Base-by-base conservation (phyloP, 2,888 invertebrate species). In the Strigamia maritima region DNA sequence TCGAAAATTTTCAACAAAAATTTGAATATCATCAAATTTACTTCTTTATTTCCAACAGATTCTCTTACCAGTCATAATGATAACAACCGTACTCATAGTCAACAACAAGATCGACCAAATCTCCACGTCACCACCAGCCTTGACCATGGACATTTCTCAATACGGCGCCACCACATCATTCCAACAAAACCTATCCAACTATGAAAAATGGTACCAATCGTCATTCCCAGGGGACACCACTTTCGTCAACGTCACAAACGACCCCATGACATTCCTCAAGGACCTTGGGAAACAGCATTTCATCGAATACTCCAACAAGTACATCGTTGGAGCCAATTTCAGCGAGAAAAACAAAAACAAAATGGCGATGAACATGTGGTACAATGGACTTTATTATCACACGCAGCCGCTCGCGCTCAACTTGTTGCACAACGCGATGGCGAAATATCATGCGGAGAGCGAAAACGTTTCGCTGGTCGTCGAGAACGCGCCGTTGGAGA, bases 401-500 rank as follows among this genome's bases (percentile, higher is more conserved):
- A 79, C 38, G 10, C 3, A 74, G n/a, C 79, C 79, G 16, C 16
- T 74, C 7, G 22, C 74, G 6, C 14, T 79, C 8, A 79, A 79
- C 22, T 74, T 74, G 24, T 8, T 70, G 22, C 79, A 79, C 74
- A 79, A 79, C 40, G 44, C 75, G 12, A 8, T 79, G n/a, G 22
- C 31, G 24, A 19, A 22, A 19, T 6, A 74, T 7, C 4, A 4
- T 2, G n/a, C 24, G 8, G 12, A 38, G 1, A 31, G 4, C 22
- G 44, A 28, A 12, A 22, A 79, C 8, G 7, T 19, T 1, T 38
- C 28, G 19, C 7, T 79, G 8, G 26, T 40, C 12, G 40, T 74
- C 14, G 79, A 74, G 74, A 79, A 79, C 24, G 74, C 79, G 24
- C 79, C 79, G n/a, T 6, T 79, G 12, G 28, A 24, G 31, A 10